Conservation (phyloP, 2,888 invertebrate species). For the Drosophila demipolita region DNA sequence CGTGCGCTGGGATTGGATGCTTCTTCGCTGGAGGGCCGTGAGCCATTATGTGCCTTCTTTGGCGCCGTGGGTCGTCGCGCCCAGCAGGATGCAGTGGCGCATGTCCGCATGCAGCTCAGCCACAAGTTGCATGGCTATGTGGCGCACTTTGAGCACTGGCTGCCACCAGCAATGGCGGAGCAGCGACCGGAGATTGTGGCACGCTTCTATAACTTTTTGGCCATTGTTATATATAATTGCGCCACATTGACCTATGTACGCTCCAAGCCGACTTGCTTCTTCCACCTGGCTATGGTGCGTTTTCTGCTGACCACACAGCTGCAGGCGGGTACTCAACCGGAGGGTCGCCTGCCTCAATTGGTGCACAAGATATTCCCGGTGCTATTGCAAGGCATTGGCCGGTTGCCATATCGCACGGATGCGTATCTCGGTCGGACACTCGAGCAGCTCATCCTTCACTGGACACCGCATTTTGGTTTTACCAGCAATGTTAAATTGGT, state of each 20-base stretch:
- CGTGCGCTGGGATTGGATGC: conserved; percentile 61
- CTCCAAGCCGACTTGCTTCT: conserved; percentile 85
- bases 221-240: conserved; percentile 84
- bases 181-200: conserved; percentile 76
- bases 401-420: conserved; percentile 85
- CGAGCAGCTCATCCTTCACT: conserved; percentile 85
- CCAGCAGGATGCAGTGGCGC: conserved; percentile 44
- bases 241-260: conserved; percentile 81
- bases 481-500: conserved; percentile 78
- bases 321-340: conserved; percentile 85
- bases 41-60: conserved; percentile 83
- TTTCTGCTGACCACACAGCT: conserved; percentile 86
- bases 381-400: conserved; percentile 86
- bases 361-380: conserved; percentile 86
- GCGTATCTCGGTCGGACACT: conserved; percentile 85
- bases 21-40: conserved; percentile 74
- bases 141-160: conserved; percentile 83
- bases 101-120: conserved; percentile 74
- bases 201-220: conserved; percentile 84
- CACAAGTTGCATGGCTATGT: conserved; percentile 82
- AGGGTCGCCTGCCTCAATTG: conserved; percentile 84
- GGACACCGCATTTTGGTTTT: conserved; percentile 84
- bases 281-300: conserved; percentile 86
- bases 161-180: conserved; percentile 33
- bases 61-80: conserved; percentile 79